Base-by-base conservation (phyloP, 2,113 vertebrate genomes). In the Fregetta grallaria region DNA sequence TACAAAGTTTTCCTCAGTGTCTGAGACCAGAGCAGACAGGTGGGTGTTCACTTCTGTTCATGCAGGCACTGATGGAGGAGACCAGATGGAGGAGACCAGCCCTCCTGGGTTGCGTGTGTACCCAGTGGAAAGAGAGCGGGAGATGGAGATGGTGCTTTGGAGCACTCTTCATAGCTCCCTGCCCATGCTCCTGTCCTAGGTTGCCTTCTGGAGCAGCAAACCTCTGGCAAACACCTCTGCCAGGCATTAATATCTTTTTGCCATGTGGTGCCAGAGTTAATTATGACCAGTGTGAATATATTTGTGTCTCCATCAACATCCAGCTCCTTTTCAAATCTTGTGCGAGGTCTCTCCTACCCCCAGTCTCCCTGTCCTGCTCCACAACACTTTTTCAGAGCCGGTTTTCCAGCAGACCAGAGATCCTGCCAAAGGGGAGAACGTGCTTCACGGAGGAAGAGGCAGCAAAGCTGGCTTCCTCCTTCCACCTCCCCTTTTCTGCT, bases 401-500 rank as follows among this genome's bases (percentile, higher is more conserved):
- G 1, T 2, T 71, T 84, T 89, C 47, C 55, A 91, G 27, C 29
- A 77, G 34, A 14, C 4, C 52, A 50, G 19, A 77, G 45, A 15
- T 8, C 12, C 1, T 88, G 15, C 23, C 22, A n/a, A 70, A 56
- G 22, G 9, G 6, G 3, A 73, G 3, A 45, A 61, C 40, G 15
- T 10, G 3, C 30, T 79, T 67, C 61, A 25, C 0, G 2, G n/a
- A 75, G 42, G 40, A 71, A 52, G 52, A 85, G 21, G 16, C 13
- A 88, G 17, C 19, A 58, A 70, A 77, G 7, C 11, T 34, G 7
- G 0, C 15, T 80, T 93, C 22, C 13, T 86, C 21, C 80, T 96
- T 96, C 92, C 91, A 94, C 71, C 65, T 97, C 86, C 62, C 45
- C 71, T 73, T 68, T 81, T 76, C 62, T 74, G 14, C 26, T 65